Evolutionary conservation across 2,797 vertebrate genomes (phyloP), one percentile per base, ranked within the genome.

Genomic region (Pantherophis vulpinus): DNA sequence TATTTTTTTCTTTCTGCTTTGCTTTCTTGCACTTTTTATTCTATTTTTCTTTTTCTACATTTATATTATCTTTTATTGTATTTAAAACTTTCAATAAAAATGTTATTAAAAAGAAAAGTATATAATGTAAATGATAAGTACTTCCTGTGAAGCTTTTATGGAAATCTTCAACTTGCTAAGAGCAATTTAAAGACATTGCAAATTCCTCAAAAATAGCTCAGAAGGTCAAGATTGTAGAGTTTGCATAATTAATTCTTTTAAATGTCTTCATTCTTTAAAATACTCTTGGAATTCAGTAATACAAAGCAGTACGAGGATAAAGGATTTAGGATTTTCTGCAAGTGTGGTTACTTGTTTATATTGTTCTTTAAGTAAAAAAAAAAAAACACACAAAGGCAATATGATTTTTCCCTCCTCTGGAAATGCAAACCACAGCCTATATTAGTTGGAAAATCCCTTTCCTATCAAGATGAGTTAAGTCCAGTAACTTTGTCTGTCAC

Each of bases 241-340:
- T 55, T 87, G 29, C 86, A 89, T 8, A 79, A 87, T 93, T 74
- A 56, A 25, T 74, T 27, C 51, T 61, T 90, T 90, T 12, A 27
- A 7, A 47, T n/a, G 13, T 1, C 1, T 89, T 32, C 47, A 55
- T 61, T 90, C n/a, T 14, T 90, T 37, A 95, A 92, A 83, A 91
- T 7, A 83, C 10, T n/a, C 14, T 93, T 94, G 94, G 79, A 13
- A 42, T 79, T 88, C 51, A 70, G 59, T 47, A 27, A 55, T 23
- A 87, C 27, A 94, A 86, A 55, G 93, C 87, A 87, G 55, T 83
- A 42, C 92, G 42, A 92, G 13, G 88, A 60, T 74, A 95, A 94
- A 23, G 92, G 94, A 5, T 4, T 25, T 9, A 32, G 92, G 93
- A 32, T 94, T 93, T 91, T 66, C 16, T 91, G 32, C 23, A 79